phyloP scores from a whole-genome alignment of 2,888 invertebrate genomes.

The Alentia gelatinosa region DNA sequence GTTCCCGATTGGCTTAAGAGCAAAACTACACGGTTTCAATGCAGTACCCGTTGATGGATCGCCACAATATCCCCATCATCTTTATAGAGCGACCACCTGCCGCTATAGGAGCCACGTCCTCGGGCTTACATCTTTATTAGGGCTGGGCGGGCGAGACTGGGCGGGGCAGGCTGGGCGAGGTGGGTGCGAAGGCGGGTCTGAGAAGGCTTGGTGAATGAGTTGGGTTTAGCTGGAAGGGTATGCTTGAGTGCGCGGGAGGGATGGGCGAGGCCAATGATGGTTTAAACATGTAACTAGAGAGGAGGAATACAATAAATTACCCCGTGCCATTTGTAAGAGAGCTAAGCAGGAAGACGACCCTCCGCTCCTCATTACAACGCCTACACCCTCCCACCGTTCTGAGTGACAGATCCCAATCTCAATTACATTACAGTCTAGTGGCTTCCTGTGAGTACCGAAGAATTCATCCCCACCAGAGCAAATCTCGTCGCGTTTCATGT shows the following conservation, averaged over 20 bases:
- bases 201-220: no score
- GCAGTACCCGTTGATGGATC: not conserved
- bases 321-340: not conserved
- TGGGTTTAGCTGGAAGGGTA: no score
- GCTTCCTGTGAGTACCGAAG: not conserved
- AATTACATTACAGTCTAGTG: slow-evolving; percentile 8
- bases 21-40: not conserved
- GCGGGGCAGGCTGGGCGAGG: no score
- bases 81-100: not conserved
- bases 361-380: not conserved
- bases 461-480: not conserved
- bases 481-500: no score
- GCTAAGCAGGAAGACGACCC: not conserved
- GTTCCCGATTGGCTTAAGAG: not conserved
- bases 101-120: not conserved
- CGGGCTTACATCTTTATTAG: no score
- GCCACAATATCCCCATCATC: not conserved
- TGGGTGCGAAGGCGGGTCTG: no score
- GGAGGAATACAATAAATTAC: not conserved
- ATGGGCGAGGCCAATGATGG: no score
- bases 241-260: no score
- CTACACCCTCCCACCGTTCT: no score
- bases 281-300: no score
- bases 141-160: no score
- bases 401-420: slow-evolving; percentile 2